Evolutionary conservation across 2,888 invertebrate species (phyloP).

Genomic region (Bedellia somnulentella): DNA sequence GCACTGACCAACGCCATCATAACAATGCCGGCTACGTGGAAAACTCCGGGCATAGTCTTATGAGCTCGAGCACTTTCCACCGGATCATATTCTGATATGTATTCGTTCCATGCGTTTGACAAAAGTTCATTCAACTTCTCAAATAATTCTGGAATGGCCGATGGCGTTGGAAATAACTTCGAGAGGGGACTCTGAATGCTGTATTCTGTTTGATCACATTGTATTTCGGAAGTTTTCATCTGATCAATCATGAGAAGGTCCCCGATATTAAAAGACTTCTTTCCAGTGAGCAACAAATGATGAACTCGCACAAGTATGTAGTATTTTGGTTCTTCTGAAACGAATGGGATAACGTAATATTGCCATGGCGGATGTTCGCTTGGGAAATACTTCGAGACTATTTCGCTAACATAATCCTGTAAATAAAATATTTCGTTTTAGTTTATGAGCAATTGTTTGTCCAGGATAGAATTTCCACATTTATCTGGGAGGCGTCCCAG

Average conservation of each 20-base stretch:
- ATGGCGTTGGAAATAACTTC: constrained; percentile 61
- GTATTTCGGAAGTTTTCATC: constrained; percentile 28
- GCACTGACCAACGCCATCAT: constrained; percentile 68
- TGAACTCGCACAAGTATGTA: constrained; percentile 74
- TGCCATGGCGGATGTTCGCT: constrained; percentile 79
- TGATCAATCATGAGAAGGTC: constrained; percentile 71
- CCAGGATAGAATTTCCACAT: no score
- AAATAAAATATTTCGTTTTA: constrained; percentile 18
- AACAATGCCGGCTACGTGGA: constrained; percentile 63
- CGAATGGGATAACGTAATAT: constrained; percentile 69
- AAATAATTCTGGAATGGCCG: constrained; percentile 67
- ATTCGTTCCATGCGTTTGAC: constrained; percentile 79
- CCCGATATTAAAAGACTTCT: constrained; percentile 69
- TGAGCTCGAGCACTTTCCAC: constrained; percentile 69
- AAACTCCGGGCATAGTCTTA: constrained; percentile 61
- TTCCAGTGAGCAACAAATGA: constrained; percentile 73
- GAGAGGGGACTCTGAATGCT: constrained; percentile 41
- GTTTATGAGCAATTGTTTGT: background rate
- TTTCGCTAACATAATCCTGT: constrained; percentile 76
- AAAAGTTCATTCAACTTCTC: constrained; percentile 68
- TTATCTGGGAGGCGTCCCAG: no score
- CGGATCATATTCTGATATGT: constrained; percentile 77
- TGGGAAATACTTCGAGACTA: constrained; percentile 76
- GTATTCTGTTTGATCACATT: constrained; percentile 21
- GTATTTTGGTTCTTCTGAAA: constrained; percentile 58